Conservation (phyloP, 2,888 invertebrate genomes). For the Ophion ellenae region DNA sequence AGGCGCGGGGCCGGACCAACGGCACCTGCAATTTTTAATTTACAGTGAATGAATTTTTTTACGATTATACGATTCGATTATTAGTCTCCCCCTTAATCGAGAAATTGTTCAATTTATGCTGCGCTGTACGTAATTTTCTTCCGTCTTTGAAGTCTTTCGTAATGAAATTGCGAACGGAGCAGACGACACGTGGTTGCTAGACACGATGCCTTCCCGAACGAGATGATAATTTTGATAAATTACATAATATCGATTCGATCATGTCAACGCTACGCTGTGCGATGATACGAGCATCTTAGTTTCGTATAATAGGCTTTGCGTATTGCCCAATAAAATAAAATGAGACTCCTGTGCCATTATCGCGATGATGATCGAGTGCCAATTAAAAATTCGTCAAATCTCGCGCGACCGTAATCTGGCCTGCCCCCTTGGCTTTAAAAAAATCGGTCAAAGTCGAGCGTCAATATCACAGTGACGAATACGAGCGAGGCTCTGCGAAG, state of each 20-base stretch:
- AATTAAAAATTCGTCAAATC: not conserved
- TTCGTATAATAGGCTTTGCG: not conserved
- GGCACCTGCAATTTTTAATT: too few relatives aligned
- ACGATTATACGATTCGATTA: too few relatives aligned
- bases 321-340: not conserved
- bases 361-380: not conserved
- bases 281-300: not conserved
- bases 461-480: constrained; percentile 14
- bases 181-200: not conserved
- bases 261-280: not conserved
- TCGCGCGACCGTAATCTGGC: not conserved
- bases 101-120: too few relatives aligned
- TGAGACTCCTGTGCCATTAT: not conserved
- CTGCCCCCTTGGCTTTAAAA: not conserved
- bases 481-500: constrained; percentile 2
- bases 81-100: too few relatives aligned
- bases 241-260: not conserved
- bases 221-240: not conserved
- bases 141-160: not conserved
- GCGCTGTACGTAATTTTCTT: not conserved
- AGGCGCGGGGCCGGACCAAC: too few relatives aligned
- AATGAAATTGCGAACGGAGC: not conserved
- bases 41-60: too few relatives aligned
- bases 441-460: constrained; percentile 33
- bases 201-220: not conserved